Percentiles rank a stretch among this genome's conserved stretches.
Evolutionary conservation across 2,888 invertebrate species (phyloP).

Genomic region (Drosophila basisetae): DNA sequence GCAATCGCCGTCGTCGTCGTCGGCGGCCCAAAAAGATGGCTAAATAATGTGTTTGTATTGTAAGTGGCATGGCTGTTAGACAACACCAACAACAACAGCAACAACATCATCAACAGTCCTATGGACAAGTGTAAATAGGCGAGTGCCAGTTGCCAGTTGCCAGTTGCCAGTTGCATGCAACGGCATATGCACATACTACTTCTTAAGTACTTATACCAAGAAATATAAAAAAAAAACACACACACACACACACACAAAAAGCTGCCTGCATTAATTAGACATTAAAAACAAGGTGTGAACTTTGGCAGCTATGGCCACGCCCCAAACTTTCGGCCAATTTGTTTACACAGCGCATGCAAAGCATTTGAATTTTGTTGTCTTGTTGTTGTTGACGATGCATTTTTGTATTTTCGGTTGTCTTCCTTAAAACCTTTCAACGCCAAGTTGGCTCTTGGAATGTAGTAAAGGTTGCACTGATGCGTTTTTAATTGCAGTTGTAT

Average conservation of each 20-base stretch:
- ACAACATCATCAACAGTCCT: slow-evolving; percentile 35
- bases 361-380: slow-evolving; percentile 25
- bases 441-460: neutral
- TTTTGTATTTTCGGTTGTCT: neutral
- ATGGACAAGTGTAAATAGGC: slow-evolving; percentile 69
- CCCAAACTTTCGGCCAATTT: slow-evolving; percentile 50
- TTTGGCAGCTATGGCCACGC: slow-evolving; percentile 64
- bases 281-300: slow-evolving; percentile 78
- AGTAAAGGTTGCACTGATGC: slow-evolving; percentile 58
- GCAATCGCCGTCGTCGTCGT: slow-evolving; percentile 29
- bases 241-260: slow-evolving; percentile 14
- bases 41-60: slow-evolving; percentile 81
- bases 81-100: slow-evolving; percentile 27
- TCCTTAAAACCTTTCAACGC: slow-evolving; percentile 7
- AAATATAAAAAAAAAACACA: slow-evolving; percentile 16
- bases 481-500: slow-evolving; percentile 78
- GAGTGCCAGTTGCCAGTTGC: slow-evolving; percentile 21
- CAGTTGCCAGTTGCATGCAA: slow-evolving; percentile 33
- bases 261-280: slow-evolving; percentile 77
- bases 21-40: slow-evolving; percentile 77
- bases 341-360: slow-evolving; percentile 56
- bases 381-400: slow-evolving; percentile 5
- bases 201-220: slow-evolving; percentile 26
- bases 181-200: slow-evolving; percentile 22
- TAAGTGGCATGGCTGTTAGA: slow-evolving; percentile 72